Conservation (phyloP, 1,140 invertebrate species). For the Protaetia brevitarsis region DNA sequence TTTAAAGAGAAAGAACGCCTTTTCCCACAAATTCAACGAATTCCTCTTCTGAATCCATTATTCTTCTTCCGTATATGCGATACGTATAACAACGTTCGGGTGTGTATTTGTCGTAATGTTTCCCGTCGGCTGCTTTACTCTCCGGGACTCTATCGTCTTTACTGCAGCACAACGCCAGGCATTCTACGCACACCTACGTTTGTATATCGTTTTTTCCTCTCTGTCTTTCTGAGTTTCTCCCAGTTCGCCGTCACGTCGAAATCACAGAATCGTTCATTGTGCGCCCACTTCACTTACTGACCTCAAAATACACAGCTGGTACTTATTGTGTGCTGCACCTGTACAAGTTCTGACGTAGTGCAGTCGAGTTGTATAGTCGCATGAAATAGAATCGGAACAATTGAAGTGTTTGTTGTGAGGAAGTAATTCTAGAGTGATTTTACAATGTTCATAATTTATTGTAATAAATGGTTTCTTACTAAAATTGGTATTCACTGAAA, state of each 20-base stretch:
- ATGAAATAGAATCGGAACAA: background rate
- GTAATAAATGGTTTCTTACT: too few species aligned
- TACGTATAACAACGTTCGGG: too few species aligned
- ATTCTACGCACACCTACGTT: background rate
- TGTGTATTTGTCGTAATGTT: too few species aligned
- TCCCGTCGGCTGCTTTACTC: too few species aligned
- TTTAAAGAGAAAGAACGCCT: too few species aligned
- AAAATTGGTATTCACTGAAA: too few species aligned
- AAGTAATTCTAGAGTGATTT: too few species aligned
- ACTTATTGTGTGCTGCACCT: background rate
- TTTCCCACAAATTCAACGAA: too few species aligned
- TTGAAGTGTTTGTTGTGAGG: background rate
- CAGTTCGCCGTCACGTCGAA: background rate
- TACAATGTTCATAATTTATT: too few species aligned
- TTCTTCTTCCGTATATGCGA: too few species aligned
- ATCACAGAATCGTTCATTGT: slow-evolving; percentile 1
- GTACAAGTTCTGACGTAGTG: background rate
- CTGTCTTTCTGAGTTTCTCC: background rate
- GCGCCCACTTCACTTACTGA: slow-evolving; percentile 15
- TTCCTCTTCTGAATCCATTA: too few species aligned
- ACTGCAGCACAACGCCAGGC: background rate
- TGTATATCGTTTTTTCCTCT: background rate
- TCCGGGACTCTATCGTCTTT: too few species aligned
- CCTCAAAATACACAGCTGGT: slow-evolving; percentile 15
- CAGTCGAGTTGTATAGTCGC: background rate